A percentile compares a stretch with the other conserved stretches of the same genome.
phyloP scores from a whole-genome alignment of 2,113 vertebrate genomes.

The Chaetops frenatus region DNA sequence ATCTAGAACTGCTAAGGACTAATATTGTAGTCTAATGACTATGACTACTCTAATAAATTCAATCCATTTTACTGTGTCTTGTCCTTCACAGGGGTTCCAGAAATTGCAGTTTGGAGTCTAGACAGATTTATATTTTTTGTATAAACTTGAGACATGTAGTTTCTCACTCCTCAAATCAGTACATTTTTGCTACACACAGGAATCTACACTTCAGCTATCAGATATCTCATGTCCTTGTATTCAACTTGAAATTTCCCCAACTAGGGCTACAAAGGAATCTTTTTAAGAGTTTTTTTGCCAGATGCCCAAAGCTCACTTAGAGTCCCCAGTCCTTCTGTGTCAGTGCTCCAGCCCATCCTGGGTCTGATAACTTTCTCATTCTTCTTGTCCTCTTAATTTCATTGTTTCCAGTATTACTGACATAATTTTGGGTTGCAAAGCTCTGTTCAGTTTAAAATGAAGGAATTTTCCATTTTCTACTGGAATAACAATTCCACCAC shows the following conservation, averaged over 20 bases:
- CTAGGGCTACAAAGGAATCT: not conserved
- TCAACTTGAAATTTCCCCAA: not conserved
- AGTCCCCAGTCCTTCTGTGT: not conserved
- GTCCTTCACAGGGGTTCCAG: not conserved
- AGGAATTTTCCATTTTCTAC: not conserved
- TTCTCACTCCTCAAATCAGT: not conserved
- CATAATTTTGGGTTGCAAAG: not conserved
- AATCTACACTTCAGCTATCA: not conserved
- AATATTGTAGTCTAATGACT: not conserved
- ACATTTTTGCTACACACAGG: not conserved
- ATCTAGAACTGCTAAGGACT: not conserved
- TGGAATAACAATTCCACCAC: not conserved
- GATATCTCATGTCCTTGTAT: not conserved
- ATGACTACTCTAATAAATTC: not conserved
- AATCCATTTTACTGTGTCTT: not conserved
- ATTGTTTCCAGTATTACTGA: not conserved
- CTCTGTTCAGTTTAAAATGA: not conserved
- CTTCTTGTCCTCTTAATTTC: not conserved
- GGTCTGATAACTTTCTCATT: not conserved
- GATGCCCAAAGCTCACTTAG: not conserved
- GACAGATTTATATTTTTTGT: not conserved
- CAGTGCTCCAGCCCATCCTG: fast-evolving
- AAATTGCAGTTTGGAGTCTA: not conserved
- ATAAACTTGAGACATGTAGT: not conserved
- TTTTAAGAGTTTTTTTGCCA: not conserved